Percentiles rank a stretch among this genome's conserved stretches.
phyloP scores from a whole-genome alignment of 2,113 vertebrate species.

The Daboia siamensis region DNA sequence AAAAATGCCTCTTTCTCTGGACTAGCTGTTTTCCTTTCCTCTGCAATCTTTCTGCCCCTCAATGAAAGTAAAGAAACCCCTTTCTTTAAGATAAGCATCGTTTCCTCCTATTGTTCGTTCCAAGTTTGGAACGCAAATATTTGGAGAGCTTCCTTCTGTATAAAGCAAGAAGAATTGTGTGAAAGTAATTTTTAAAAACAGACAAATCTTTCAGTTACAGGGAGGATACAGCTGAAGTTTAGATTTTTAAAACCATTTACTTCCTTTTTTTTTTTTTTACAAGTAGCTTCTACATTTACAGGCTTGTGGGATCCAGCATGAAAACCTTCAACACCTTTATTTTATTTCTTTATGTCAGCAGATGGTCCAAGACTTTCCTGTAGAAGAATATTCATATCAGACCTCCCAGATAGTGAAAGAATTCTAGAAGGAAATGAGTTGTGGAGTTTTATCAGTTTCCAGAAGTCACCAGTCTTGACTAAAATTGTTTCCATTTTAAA shows the following conservation, averaged over 20 bases:
- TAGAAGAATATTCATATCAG: neutral
- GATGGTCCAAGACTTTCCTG: neutral
- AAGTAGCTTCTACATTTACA: neutral
- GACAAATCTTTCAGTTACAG: neutral
- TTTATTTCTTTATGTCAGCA: neutral
- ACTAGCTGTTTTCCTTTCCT: neutral
- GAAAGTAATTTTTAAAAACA: neutral
- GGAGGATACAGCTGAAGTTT: neutral
- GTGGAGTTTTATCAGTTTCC: neutral
- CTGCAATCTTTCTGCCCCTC: neutral
- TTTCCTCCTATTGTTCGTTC: neutral
- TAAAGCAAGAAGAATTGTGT: neutral
- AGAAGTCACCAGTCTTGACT: neutral
- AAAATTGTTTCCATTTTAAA: neutral
- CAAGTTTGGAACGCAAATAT: constrained; percentile 2
- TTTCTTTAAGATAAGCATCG: neutral
- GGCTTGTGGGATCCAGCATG: neutral
- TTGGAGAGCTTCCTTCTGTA: constrained; percentile 16
- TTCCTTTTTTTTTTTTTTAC: neutral
- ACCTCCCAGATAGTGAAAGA: neutral
- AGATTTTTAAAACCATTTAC: neutral
- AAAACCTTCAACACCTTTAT: neutral
- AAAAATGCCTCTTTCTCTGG: neutral
- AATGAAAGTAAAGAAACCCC: neutral
- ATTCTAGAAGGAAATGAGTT: neutral